These are phyloP conservation scores for Hipparchia sbordonii DNA, from an alignment of 2,888 invertebrate genomes.

Conservation along the genomic window DNA sequence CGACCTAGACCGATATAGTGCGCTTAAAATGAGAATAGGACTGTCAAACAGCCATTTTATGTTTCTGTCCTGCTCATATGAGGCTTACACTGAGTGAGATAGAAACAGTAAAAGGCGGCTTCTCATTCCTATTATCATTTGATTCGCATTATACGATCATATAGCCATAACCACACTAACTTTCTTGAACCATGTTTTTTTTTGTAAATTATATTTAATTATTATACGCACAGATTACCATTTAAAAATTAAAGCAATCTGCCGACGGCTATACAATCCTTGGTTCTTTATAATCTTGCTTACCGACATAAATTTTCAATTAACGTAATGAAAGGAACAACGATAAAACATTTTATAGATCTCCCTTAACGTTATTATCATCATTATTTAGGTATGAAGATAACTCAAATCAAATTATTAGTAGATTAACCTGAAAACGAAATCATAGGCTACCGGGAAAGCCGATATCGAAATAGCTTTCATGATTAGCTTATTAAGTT, in stretches of 20 bases:
- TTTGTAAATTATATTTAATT: neutral
- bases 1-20: no score
- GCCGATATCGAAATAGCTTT: slow-evolving; percentile 27
- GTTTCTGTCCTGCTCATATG: no score
- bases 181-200: no score
- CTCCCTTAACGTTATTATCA: slow-evolving; percentile 13
- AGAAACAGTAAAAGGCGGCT: no score
- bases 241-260: slow-evolving; percentile 15
- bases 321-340: slow-evolving; percentile 23
- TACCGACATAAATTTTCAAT: slow-evolving; percentile 24
- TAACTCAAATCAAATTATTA: slow-evolving; percentile 19
- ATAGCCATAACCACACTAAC: no score
- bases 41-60: no score
- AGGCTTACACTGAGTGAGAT: no score
- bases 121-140: no score
- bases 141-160: no score
- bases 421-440: slow-evolving; percentile 22
- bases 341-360: slow-evolving; percentile 20
- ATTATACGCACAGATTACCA: slow-evolving; percentile 7
- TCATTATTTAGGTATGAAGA: slow-evolving; percentile 10
- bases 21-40: no score
- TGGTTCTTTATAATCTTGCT: slow-evolving; percentile 12
- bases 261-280: slow-evolving; percentile 8
- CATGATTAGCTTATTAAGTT: slow-evolving; percentile 35
- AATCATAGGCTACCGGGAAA: slow-evolving; percentile 16